Evolutionary conservation across 2,797 vertebrate species (phyloP), one percentile per base, ranked within the genome.

Genomic region (Craterocephalus amniculus): DNA sequence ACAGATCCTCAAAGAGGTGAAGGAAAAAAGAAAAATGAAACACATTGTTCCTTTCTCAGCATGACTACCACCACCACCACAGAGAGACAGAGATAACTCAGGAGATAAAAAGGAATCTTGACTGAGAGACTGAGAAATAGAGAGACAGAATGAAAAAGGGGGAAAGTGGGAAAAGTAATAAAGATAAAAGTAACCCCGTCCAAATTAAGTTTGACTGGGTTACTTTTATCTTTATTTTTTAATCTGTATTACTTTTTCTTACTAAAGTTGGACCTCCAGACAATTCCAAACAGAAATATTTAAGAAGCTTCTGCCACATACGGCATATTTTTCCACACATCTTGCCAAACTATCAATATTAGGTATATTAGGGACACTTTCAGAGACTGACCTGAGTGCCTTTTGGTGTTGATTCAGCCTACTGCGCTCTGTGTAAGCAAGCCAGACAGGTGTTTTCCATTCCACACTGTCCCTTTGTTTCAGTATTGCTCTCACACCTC

Each of bases 391-490:
- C 38, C 59, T 0, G 22, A 68, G 70, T 8, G 61, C 56, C 54
- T 65, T 52, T 58, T 32, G 4, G 43, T 66, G 34, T 74, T 4
- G 1, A 57, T 63, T 67, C 76, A 36, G 68, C 49, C 63, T 73
- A 63, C 67, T 63, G 63, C 29, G 43, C 45, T 61, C 31, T 65
- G 52, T 63, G 66, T 66, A 73, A 79, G 67, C 70, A 58, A 76
- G 18, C 51, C 24, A 58, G 78, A 80, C 86, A 86, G 86, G 86
- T 88, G 86, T 83, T 88, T 88, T 85, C 85, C 79, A 70, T 38
- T 83, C 66, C 65, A 64, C 56, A 4, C 61, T 71, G 63, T 79
- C 74, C 69, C 70, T 80, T 63, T 58, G 60, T 76, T 31, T 69
- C 38, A 64, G 58, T 62, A 54, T 67, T 8, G 27, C 57, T 70